phyloP scores from a whole-genome alignment of 2,888 invertebrate species.

The Abscondita cerata region DNA sequence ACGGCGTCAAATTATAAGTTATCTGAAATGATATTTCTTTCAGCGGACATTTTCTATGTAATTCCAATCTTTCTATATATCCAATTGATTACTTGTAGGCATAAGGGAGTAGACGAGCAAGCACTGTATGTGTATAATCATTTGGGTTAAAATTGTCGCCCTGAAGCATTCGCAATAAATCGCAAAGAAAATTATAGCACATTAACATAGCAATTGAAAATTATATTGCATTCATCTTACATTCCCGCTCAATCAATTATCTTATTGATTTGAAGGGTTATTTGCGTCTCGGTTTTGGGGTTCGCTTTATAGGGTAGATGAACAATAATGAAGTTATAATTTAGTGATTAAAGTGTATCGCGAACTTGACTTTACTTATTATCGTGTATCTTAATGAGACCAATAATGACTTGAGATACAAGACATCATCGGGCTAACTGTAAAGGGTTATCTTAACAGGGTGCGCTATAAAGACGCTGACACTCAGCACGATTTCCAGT shows the following conservation, averaged over 20 bases:
- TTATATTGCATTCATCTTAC: slow-evolving; percentile 12
- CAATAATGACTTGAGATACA: slow-evolving; percentile 41
- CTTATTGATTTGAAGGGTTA: slow-evolving; percentile 8
- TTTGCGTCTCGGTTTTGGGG: neutral
- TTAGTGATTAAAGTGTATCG: slow-evolving; percentile 26
- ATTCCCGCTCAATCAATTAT: neutral
- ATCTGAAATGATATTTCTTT: too few relatives aligned
- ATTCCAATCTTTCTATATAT: slow-evolving; percentile 3
- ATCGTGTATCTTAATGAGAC: slow-evolving; percentile 41
- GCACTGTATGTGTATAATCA: too few relatives aligned
- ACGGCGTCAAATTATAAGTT: too few relatives aligned
- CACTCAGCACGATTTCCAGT: slow-evolving; percentile 32
- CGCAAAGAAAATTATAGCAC: slow-evolving; percentile 12
- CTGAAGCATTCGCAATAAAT: slow-evolving; percentile 14
- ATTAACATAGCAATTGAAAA: slow-evolving; percentile 23
- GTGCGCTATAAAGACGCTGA: slow-evolving; percentile 39
- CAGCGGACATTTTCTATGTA: neutral
- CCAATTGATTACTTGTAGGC: neutral
- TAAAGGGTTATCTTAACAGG: slow-evolving; percentile 40
- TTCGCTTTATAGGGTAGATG: slow-evolving; percentile 17
- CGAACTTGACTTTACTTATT: slow-evolving; percentile 17
- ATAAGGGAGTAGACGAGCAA: neutral
- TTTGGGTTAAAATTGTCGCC: neutral
- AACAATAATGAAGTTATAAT: slow-evolving; percentile 25
- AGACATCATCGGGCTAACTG: slow-evolving; percentile 35